A percentile compares a stretch with the other conserved stretches of the same genome.
These are phyloP conservation scores for Anoplolepis gracilipes DNA, from an alignment of 1,140 invertebrate species.

Conservation along the genomic window DNA sequence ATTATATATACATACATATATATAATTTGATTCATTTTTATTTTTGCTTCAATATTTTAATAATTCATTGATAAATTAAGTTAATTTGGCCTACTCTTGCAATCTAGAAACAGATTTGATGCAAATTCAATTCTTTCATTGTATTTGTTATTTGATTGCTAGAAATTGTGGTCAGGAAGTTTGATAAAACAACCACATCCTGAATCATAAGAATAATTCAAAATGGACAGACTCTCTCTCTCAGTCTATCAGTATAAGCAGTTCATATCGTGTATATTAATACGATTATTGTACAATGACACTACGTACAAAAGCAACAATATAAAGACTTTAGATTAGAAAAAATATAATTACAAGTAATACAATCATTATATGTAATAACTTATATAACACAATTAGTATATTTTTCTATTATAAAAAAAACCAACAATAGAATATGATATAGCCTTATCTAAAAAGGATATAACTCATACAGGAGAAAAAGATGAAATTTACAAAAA, in stretches of 20 bases:
- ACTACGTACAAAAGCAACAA: background rate
- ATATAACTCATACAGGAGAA: background rate
- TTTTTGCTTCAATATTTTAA: background rate
- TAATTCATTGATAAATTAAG: background rate
- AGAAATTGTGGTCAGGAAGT: conserved; percentile 65
- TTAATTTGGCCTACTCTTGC: background rate
- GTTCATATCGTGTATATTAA: background rate
- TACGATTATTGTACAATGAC: background rate
- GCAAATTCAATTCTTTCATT: conserved; percentile 10
- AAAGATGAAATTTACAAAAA: background rate
- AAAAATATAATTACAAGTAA: background rate
- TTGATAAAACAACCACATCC: conserved; percentile 76
- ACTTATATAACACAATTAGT: background rate
- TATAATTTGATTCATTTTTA: background rate
- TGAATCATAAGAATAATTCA: conserved; percentile 24
- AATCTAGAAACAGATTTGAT: background rate
- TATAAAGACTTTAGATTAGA: background rate
- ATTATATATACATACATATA: too few relatives aligned
- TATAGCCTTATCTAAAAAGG: background rate
- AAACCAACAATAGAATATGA: background rate
- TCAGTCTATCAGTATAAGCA: background rate
- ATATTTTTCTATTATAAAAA: background rate
- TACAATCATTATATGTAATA: background rate
- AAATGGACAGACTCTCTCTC: background rate
- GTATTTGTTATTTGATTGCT: conserved; percentile 35